Conservation (phyloP, 2,797 vertebrate species). For the Lepilemur ruficaudatus region DNA sequence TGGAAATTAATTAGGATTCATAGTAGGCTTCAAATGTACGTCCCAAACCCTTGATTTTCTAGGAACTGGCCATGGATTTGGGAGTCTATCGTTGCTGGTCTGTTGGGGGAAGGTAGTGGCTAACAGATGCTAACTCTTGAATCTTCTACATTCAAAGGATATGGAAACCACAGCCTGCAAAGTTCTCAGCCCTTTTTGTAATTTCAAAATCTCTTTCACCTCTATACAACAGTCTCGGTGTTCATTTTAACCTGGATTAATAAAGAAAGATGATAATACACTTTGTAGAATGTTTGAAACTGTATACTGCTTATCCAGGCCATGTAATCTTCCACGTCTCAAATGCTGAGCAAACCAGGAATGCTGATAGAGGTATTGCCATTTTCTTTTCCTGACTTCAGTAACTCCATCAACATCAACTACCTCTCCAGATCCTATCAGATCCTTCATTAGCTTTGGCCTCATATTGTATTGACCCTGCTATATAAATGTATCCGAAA, state of each 20-base stretch:
- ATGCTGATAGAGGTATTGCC: background rate
- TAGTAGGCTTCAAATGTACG: background rate
- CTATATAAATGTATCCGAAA: background rate
- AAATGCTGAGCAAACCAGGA: no score
- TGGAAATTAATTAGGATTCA: background rate
- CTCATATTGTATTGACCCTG: background rate
- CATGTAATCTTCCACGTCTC: background rate
- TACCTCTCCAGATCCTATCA: background rate
- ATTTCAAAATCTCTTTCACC: background rate
- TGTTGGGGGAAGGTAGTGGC: background rate
- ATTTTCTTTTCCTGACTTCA: background rate
- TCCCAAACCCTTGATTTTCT: background rate
- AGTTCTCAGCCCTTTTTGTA: background rate
- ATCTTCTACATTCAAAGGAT: background rate
- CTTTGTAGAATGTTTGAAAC: background rate
- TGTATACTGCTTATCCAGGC: background rate
- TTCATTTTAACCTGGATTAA: background rate
- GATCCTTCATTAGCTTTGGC: background rate
- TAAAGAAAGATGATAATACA: background rate
- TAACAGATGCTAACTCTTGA: background rate
- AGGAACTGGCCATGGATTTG: background rate
- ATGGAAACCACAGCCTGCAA: background rate
- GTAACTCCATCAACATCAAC: background rate
- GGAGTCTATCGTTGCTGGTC: background rate
- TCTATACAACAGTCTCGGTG: background rate